Percentiles rank a stretch among this genome's conserved stretches.
phyloP scores from a whole-genome alignment of 2,797 vertebrate species.

The Novumbra hubbsi region DNA sequence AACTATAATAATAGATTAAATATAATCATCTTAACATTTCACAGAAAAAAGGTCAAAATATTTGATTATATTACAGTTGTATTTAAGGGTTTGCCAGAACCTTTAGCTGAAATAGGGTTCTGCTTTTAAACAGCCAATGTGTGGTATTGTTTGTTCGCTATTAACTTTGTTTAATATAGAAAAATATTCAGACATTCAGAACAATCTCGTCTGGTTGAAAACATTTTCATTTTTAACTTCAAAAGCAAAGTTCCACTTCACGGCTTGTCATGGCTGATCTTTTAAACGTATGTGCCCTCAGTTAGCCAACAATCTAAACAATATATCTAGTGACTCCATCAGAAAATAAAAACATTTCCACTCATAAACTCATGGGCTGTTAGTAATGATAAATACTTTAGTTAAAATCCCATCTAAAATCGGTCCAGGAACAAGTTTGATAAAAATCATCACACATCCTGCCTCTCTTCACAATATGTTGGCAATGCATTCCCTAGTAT shows the following conservation, averaged over 20 bases:
- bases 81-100: not conserved
- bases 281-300: not conserved
- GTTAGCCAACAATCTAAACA: not conserved
- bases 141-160: not conserved
- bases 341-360: conserved; percentile 7
- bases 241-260: not conserved
- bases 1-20: no score
- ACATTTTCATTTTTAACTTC: no score
- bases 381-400: conserved; percentile 44
- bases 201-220: no score
- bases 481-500: conserved; percentile 53
- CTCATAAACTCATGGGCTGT: conserved; percentile 34
- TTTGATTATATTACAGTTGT: no score
- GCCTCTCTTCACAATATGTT: conserved; percentile 56
- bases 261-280: not conserved
- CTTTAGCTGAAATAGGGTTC: not conserved
- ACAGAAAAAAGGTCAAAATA: no score
- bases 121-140: not conserved
- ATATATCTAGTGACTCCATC: not conserved
- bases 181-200: no score
- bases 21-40: no score
- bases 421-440: conserved; percentile 38
- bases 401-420: conserved; percentile 20
- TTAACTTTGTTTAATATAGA: not conserved
- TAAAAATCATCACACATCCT: conserved; percentile 65